phyloP scores from a whole-genome alignment of 1,140 invertebrate species.

The Caenorhabditis latens region DNA sequence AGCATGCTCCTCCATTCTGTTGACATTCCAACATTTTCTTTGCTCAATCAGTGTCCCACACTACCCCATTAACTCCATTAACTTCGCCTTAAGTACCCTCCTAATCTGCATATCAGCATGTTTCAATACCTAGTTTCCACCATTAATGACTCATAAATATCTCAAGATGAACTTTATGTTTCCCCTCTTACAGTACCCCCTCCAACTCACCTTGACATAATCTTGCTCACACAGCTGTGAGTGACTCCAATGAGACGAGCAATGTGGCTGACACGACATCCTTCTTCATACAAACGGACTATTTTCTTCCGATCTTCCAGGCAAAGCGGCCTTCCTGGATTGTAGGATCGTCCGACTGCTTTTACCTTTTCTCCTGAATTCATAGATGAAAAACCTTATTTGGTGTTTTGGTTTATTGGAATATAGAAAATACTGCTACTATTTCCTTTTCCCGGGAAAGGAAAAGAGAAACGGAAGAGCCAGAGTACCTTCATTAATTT shows the following conservation, averaged over 20 bases:
- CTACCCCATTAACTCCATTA: not conserved
- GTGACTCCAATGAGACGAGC: slow-evolving; percentile 65
- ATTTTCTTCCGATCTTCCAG: slow-evolving; percentile 64
- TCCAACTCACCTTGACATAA: slow-evolving; percentile 62
- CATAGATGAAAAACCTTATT: not conserved
- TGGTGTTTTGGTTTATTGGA: not conserved
- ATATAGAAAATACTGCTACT: not conserved
- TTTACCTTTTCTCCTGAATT: slow-evolving; percentile 40
- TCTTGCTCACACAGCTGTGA: slow-evolving; percentile 65
- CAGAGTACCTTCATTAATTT: slow-evolving; percentile 52
- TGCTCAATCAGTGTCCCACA: not conserved
- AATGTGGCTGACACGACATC: slow-evolving; percentile 66
- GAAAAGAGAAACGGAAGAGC: not conserved
- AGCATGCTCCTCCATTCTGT: not conserved
- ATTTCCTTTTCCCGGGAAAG: not conserved
- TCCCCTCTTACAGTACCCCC: not conserved
- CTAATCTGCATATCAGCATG: not conserved
- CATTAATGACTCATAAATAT: slow-evolving; percentile 15
- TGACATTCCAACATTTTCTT: not conserved
- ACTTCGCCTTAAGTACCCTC: not conserved
- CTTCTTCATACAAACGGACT: slow-evolving; percentile 62
- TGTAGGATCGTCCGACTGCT: slow-evolving; percentile 28
- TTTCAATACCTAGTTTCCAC: not conserved
- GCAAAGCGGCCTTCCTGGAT: slow-evolving; percentile 62
- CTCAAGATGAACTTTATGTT: not conserved